Conservation (phyloP, 37 sponge, comb jelly and placozoan genomes). For the Lycopodina hypogea region DNA sequence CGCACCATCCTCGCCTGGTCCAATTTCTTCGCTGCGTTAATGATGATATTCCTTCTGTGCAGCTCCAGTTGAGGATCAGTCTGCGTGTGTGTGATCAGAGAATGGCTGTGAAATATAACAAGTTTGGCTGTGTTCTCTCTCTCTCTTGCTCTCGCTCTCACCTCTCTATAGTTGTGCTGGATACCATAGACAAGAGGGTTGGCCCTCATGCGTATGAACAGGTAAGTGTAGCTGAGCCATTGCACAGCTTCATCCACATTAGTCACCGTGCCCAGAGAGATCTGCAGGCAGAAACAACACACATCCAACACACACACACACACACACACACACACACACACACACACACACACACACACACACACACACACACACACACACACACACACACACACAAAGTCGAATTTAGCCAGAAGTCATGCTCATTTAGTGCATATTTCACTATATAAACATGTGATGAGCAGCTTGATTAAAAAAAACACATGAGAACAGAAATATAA, state of each 20-base stretch:
- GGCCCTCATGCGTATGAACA: conserved; percentile 75
- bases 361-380: conserved; percentile 22
- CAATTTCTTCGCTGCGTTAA: conserved; percentile 61
- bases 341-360: background rate
- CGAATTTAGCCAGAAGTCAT: too few species aligned
- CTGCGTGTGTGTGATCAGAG: conserved; percentile 27
- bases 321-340: background rate
- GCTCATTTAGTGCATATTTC: too few species aligned
- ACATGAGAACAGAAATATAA: too few species aligned
- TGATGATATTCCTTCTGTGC: conserved; percentile 62
- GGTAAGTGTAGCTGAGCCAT: conserved; percentile 95
- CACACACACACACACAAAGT: too few species aligned
- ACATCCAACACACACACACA: background rate
- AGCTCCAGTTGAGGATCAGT: conserved; percentile 74
- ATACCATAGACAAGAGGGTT: conserved; percentile 93
- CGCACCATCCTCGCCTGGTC: conserved; percentile 92
- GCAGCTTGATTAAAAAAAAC: too few species aligned
- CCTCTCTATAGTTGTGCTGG: conserved; percentile 37
- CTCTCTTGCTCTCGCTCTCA: too few species aligned
- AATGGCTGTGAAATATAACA: background rate
- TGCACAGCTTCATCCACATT: conserved; percentile 89
- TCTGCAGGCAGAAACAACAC: conserved; percentile 31
- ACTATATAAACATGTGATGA: too few species aligned
- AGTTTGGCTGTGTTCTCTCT: too few species aligned
- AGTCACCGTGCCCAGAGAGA: conserved; percentile 83